A percentile compares a stretch with the other conserved stretches of the same genome.
Conservation (phyloP, 2,888 invertebrate species). For the Acronicta alni region DNA sequence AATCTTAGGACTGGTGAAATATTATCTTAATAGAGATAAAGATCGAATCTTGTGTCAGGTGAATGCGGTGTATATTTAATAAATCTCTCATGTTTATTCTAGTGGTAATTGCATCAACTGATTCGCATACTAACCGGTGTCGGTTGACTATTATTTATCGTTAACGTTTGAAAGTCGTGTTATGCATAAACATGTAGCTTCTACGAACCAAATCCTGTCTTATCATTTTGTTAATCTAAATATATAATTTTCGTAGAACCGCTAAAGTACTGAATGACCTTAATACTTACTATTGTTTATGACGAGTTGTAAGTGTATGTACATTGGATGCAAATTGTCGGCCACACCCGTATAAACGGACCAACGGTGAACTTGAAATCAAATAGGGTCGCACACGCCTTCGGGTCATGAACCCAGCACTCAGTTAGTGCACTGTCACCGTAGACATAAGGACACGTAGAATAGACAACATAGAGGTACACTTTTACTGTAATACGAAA, state of each 20-base stretch:
- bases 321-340: conserved; percentile 74
- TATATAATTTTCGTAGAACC: conserved; percentile 28
- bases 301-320: conserved; percentile 34
- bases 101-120: conserved; percentile 43
- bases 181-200: conserved; percentile 63
- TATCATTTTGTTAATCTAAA: conserved; percentile 50
- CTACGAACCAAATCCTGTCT: conserved; percentile 49
- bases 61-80: conserved; percentile 37
- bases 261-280: conserved; percentile 22
- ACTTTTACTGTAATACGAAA: conserved; percentile 1
- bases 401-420: conserved; percentile 73
- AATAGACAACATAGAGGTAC: conserved; percentile 39
- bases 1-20: too few relatives aligned
- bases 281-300: conserved; percentile 43
- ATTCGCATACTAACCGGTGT: conserved; percentile 60
- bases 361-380: conserved; percentile 72
- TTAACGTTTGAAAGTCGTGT: conserved; percentile 63
- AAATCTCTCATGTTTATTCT: conserved; percentile 43
- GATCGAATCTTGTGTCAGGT: too few relatives aligned
- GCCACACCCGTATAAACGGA: conserved; percentile 65
- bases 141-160: conserved; percentile 59
- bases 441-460: conserved; percentile 49
- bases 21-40: too few relatives aligned
- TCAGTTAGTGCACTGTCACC: conserved; percentile 45
- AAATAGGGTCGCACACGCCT: conserved; percentile 73